Conservation (phyloP, 2,797 vertebrate species). For the Silurus aristotelis region DNA sequence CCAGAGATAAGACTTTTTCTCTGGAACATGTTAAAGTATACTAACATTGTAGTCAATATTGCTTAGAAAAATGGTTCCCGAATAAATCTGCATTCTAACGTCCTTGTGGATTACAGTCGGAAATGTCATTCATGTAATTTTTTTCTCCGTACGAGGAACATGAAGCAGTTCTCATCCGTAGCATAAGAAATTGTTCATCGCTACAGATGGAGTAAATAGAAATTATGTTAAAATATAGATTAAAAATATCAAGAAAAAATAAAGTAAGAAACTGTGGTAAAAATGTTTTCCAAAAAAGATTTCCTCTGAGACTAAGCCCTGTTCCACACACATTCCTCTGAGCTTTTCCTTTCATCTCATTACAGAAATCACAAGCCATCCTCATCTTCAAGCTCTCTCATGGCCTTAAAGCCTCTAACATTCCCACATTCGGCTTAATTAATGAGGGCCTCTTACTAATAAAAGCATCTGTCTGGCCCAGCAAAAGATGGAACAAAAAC, state of each 20-base stretch:
- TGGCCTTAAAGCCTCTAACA: conserved; percentile 36
- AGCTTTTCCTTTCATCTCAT: conserved; percentile 26
- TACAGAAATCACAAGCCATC: conserved; percentile 46
- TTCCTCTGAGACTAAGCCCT: neutral
- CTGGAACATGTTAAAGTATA: neutral
- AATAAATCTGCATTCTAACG: neutral
- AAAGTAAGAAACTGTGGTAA: neutral
- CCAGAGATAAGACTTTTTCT: neutral
- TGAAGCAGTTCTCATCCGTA: neutral
- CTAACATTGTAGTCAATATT: neutral
- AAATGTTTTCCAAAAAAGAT: neutral
- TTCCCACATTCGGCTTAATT: conserved; percentile 46
- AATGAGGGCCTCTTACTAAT: conserved; percentile 42
- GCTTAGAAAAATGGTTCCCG: neutral
- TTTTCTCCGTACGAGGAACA: neutral
- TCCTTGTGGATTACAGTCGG: neutral
- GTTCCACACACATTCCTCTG: neutral
- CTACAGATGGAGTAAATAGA: neutral
- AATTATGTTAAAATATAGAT: neutral
- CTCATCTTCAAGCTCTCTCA: conserved; percentile 16
- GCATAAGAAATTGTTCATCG: neutral
- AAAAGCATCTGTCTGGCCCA: conserved; percentile 39
- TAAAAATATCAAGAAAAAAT: neutral
- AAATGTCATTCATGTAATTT: too few relatives aligned
- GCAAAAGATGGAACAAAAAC: conserved; percentile 38